phyloP scores from a whole-genome alignment of 2,797 vertebrate species.

The Enteromius afrohamiltoni region DNA sequence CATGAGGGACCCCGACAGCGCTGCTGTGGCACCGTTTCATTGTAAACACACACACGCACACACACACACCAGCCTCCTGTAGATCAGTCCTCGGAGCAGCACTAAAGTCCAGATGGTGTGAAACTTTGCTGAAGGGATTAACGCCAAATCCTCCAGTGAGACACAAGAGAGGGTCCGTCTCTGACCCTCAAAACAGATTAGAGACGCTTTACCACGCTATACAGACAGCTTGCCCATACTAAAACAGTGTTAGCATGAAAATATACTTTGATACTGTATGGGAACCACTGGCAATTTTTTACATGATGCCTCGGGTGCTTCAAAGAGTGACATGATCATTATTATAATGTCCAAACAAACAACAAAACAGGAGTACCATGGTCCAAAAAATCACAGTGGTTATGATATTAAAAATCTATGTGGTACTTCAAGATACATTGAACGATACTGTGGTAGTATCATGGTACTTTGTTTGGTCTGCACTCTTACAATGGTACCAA shows the following conservation, averaged over 20 bases:
- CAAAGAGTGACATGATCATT: background rate
- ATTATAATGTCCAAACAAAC: background rate
- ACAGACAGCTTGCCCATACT: background rate
- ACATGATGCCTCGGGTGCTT: background rate
- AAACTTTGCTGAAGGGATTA: conserved; percentile 81
- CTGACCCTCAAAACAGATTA: conserved; percentile 35
- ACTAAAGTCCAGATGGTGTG: conserved; percentile 82
- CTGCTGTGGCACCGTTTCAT: conserved; percentile 41
- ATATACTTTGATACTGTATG: background rate
- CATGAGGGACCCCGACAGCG: background rate
- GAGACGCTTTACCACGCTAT: background rate
- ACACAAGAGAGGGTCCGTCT: conserved; percentile 69
- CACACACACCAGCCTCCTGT: conserved; percentile 66
- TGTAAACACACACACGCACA: conserved; percentile 43
- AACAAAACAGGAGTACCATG: background rate
- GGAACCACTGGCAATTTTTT: background rate
- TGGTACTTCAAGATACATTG: background rate
- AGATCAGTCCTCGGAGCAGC: conserved; percentile 79
- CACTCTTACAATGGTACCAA: background rate
- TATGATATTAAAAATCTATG: background rate
- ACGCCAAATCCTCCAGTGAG: conserved; percentile 77
- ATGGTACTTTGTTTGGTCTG: background rate
- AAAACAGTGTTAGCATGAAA: background rate
- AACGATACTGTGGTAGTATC: background rate
- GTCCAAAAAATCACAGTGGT: background rate